A percentile compares a stretch with the other conserved stretches of the same genome.
Evolutionary conservation across 2,888 invertebrate genomes (phyloP).

Genomic region (Eutolmus rufibarbis): DNA sequence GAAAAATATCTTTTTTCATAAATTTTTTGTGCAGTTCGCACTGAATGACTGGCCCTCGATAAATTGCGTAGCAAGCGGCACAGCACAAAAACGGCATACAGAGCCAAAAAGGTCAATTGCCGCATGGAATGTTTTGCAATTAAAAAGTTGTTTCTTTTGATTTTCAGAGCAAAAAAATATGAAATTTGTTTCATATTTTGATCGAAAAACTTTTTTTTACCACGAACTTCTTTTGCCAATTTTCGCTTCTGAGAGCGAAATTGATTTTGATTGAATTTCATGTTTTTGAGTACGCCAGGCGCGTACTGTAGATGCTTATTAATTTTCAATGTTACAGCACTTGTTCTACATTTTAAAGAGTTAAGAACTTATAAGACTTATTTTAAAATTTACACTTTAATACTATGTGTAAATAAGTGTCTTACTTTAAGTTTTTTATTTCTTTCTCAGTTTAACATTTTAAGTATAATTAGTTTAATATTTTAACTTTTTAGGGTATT

Average conservation of each 20-base stretch:
- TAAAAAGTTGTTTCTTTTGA: background rate
- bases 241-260: background rate
- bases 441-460: too few species aligned
- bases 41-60: background rate
- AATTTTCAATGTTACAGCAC: background rate
- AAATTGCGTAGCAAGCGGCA: background rate
- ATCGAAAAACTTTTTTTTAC: background rate
- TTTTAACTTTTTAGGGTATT: too few species aligned
- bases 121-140: background rate
- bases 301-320: background rate
- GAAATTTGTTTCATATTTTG: background rate
- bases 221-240: background rate
- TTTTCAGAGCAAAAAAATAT: background rate
- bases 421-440: too few species aligned
- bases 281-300: background rate
- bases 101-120: background rate
- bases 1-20: background rate
- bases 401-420: too few species aligned
- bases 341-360: background rate
- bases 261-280: background rate
- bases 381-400: too few species aligned
- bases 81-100: background rate
- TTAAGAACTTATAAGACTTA: too few species aligned
- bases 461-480: too few species aligned
- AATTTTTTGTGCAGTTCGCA: background rate